A percentile compares a stretch with the other conserved stretches of the same genome.
Conservation (phyloP, 1,140 invertebrate species). For the Onthophagus taurus region DNA sequence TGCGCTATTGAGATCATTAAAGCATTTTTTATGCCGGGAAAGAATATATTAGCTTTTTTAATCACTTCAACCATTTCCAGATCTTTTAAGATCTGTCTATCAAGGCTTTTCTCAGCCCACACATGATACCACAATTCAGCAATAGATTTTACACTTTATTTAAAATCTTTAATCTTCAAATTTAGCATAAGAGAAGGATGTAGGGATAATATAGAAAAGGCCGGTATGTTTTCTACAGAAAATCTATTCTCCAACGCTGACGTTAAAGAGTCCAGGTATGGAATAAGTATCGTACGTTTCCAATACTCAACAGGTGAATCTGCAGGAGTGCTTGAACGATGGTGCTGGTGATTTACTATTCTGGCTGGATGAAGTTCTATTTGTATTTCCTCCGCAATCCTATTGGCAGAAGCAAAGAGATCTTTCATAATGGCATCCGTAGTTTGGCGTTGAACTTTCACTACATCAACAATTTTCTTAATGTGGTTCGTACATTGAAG, state of each 20-base stretch:
- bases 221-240: background rate
- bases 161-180: background rate
- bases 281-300: background rate
- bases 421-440: background rate
- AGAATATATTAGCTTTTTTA: no score
- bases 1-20: background rate
- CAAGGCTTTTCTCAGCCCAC: background rate
- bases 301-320: slow-evolving; percentile 1
- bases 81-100: background rate
- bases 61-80: no score
- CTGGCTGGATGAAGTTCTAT: background rate
- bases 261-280: background rate
- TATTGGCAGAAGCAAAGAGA: background rate
- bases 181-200: background rate
- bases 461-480: no score
- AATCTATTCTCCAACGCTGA: slow-evolving; percentile 1
- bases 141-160: background rate
- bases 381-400: background rate
- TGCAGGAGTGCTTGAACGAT: background rate
- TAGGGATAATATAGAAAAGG: no score
- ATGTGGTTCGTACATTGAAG: background rate
- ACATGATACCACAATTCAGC: background rate
- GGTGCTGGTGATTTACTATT: background rate
- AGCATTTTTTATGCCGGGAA: no score
- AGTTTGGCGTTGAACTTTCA: background rate